A percentile compares a stretch with the other conserved stretches of the same genome.
Conservation (phyloP, 1,140 invertebrate species). For the roundworm (Caenorhabditis elegans) region WBcel235 BX284605.5:2199001-2199500, state of each 20-base stretch:
- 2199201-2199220: conserved; percentile 78
- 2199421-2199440: conserved; percentile 70
- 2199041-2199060: no score
- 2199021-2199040: no score
- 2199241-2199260: conserved; percentile 78
- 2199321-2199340: conserved; percentile 67
- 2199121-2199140: neutral
- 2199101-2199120: no score
- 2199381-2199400: conserved; percentile 78
- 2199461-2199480: conserved; percentile 86
- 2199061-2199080: no score
- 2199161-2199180: conserved; percentile 75
- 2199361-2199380: conserved; percentile 86
- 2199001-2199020: no score
- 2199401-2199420: conserved; percentile 74
- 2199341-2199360: conserved; percentile 72
- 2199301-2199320: conserved; percentile 76
- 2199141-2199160: conserved; percentile 71
- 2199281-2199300: conserved; percentile 78
- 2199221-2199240: conserved; percentile 80
- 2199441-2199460: conserved; percentile 76
- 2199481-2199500: conserved; percentile 76
- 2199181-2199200: conserved; percentile 71
- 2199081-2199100: no score
- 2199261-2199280: conserved; percentile 74